Conservation (phyloP, 2,888 invertebrate species). For the Neoaliturus tenellus region DNA sequence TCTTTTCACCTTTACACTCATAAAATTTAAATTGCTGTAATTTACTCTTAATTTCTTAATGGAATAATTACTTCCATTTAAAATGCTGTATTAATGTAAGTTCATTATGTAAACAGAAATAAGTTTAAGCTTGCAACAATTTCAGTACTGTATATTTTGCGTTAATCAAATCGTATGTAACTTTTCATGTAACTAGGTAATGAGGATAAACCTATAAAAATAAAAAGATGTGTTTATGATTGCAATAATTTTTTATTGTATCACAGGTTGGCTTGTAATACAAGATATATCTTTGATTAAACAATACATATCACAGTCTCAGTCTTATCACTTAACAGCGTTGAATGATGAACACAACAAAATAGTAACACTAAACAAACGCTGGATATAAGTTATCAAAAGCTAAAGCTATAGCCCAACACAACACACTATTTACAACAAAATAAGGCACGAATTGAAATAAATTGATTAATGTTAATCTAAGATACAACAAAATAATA, state of each 20-base stretch:
- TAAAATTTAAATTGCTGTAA: too few relatives aligned
- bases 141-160: too few relatives aligned
- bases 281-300: slow-evolving; percentile 44
- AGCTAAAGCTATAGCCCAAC: slow-evolving; percentile 29
- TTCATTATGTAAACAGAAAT: too few relatives aligned
- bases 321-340: slow-evolving; percentile 64
- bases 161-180: too few relatives aligned
- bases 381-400: slow-evolving; percentile 29
- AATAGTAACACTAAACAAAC: slow-evolving; percentile 22
- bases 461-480: background rate
- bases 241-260: slow-evolving; percentile 58
- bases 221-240: background rate
- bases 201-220: background rate
- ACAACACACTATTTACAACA: slow-evolving; percentile 27
- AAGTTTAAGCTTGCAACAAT: too few relatives aligned
- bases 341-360: slow-evolving; percentile 46
- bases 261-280: slow-evolving; percentile 60
- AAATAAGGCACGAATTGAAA: background rate
- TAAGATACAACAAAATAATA: background rate
- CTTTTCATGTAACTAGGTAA: too few relatives aligned
- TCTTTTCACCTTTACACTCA: too few relatives aligned
- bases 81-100: too few relatives aligned
- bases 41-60: too few relatives aligned
- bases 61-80: too few relatives aligned
- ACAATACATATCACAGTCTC: slow-evolving; percentile 63